These are phyloP conservation scores for Numenius phaeopus DNA, from an alignment of 2,797 vertebrate species.

Conservation along the genomic window DNA sequence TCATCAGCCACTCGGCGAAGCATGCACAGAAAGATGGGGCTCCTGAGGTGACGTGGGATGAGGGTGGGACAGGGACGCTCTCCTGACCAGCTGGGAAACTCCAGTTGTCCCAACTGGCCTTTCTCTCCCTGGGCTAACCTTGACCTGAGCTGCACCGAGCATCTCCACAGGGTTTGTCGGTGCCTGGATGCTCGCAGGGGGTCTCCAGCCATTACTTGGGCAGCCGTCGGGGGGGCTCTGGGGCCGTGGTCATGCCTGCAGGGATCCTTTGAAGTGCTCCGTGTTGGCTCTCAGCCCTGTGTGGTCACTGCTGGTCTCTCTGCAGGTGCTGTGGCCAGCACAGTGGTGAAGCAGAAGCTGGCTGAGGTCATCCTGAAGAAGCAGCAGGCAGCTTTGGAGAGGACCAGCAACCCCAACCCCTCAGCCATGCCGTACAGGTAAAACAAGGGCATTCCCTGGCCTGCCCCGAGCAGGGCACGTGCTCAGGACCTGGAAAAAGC, in stretches of 20 bases:
- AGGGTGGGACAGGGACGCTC: background rate
- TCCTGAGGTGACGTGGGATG: background rate
- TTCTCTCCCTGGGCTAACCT: background rate
- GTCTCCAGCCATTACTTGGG: background rate
- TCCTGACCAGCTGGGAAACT: background rate
- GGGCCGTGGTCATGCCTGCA: rapidly evolving
- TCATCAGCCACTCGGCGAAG: background rate
- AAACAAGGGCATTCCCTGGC: background rate
- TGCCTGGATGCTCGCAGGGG: rapidly evolving
- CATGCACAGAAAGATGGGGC: background rate
- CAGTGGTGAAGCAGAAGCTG: constrained; percentile 93
- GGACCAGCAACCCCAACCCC: constrained; percentile 82
- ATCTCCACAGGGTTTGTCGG: background rate
- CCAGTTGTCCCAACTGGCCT: background rate
- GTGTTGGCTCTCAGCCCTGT: background rate
- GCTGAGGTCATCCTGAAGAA: constrained; percentile 96
- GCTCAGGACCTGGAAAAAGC: background rate
- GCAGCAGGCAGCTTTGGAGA: constrained; percentile 91
- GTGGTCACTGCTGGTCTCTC: background rate
- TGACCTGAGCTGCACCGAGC: background rate
- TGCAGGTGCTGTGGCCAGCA: constrained; percentile 93
- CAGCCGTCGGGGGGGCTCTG: background rate
- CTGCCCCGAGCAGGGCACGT: background rate
- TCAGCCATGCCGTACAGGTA: constrained; percentile 89
- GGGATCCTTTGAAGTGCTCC: background rate